Conservation (phyloP, 2,113 vertebrate genomes). For the Gallinago jamesoni region DNA sequence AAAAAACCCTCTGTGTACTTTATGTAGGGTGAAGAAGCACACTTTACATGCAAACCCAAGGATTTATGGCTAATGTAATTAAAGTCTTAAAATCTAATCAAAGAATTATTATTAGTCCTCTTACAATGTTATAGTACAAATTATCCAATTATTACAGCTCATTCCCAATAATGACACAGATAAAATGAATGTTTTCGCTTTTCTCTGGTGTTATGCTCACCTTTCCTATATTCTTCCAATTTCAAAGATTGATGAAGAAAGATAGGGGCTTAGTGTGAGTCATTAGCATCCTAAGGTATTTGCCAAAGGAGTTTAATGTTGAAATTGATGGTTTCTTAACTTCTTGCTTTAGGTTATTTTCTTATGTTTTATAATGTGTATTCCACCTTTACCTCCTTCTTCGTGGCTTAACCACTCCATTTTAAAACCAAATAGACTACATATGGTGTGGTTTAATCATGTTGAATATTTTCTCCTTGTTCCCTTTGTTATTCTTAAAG, state of each 20-base stretch:
- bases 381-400: not conserved
- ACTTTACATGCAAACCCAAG: not conserved
- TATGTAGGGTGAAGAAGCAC: not conserved
- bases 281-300: not conserved
- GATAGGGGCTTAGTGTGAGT: fast-evolving
- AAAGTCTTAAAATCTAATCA: not conserved
- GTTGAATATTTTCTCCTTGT: not conserved
- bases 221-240: not conserved
- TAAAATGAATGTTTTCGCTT: not conserved
- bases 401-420: not conserved
- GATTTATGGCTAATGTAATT: not conserved
- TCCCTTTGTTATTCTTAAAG: not conserved
- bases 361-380: not conserved
- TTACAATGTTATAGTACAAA: not conserved
- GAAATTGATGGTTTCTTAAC: not conserved
- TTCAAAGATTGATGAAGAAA: not conserved
- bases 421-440: not conserved
- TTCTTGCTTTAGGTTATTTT: not conserved
- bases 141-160: not conserved
- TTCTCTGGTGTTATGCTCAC: not conserved
- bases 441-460: not conserved
- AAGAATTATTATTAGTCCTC: not conserved
- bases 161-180: not conserved
- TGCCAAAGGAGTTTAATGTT: not conserved
- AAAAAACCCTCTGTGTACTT: not conserved